Percentiles rank a stretch among this genome's conserved stretches.
phyloP scores from a whole-genome alignment of 2,888 invertebrate genomes.

The Ellobium chinense region DNA sequence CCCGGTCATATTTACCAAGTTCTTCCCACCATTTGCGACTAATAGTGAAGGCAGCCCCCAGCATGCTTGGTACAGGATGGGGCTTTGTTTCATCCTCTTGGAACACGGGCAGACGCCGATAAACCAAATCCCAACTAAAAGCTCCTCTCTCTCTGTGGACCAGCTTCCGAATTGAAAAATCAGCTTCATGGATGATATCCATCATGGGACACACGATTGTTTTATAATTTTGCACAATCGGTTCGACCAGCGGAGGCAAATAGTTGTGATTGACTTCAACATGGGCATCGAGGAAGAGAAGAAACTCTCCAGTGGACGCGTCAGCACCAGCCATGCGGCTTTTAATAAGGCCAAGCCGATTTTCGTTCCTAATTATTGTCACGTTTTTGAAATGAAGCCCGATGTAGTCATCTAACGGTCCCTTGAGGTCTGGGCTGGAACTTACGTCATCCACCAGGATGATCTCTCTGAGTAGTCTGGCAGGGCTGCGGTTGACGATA shows the following conservation, averaged over 20 bases:
- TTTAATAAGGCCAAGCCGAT: constrained; percentile 41
- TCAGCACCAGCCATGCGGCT: constrained; percentile 43
- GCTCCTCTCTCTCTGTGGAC: background rate
- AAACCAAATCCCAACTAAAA: constrained; percentile 12
- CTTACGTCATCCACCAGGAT: constrained; percentile 50
- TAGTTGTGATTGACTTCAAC: constrained; percentile 42
- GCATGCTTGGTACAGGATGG: constrained; percentile 43
- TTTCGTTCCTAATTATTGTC: constrained; percentile 31
- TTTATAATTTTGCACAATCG: constrained; percentile 23
- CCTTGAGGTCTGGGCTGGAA: constrained; percentile 31
- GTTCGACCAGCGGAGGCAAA: constrained; percentile 42
- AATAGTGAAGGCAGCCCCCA: constrained; percentile 97
- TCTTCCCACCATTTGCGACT: constrained; percentile 94
- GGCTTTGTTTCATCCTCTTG: constrained; percentile 33
- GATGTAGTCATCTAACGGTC: constrained; percentile 37
- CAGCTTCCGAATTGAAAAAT: background rate
- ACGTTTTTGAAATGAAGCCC: constrained; percentile 27
- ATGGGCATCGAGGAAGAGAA: constrained; percentile 49
- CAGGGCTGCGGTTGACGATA: constrained; percentile 35
- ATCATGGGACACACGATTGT: constrained; percentile 42
- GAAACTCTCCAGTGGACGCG: constrained; percentile 34
- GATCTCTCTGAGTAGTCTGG: constrained; percentile 34
- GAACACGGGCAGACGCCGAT: background rate
- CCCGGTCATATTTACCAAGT: constrained; percentile 97
- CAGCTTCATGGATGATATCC: constrained; percentile 6